Base-by-base conservation (phyloP, 1,140 invertebrate genomes). In the Drosophila murphyi region DNA sequence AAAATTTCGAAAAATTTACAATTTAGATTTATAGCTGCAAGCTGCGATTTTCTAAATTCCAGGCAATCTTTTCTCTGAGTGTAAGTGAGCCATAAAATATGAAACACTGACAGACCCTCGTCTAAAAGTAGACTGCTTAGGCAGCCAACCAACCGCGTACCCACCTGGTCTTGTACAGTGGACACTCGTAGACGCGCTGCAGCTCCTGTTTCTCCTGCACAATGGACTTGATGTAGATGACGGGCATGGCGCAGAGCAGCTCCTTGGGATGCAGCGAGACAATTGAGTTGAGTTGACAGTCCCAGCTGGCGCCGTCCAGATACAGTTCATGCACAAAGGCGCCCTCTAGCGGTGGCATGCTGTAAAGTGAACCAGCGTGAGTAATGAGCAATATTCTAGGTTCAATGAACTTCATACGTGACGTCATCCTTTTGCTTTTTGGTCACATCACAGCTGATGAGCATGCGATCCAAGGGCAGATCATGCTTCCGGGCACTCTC, bases 241-340 rank as follows among this genome's bases (percentile, higher is more conserved):
- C 97, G 3, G 98, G 98, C 96, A 99, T 96, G 57, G 96, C 91
- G 8, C 97, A 97, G 81, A 97, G 97, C 52, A 99, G 94, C 91
- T 99, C 98, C 93, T 99, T 99, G 59, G 97, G 94, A 77, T 95
- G 94, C 2, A 98, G 96, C 62, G 98, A 96, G 7, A 95, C 94
- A 68, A 99, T 96, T 68, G 95, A 95, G 57, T 97, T 96, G 1
- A 94, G 93, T 68, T 94, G 94, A 0, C 93, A 95, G 90, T 99
- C 97, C 98, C 98, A 99, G 78, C 97, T 95, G 29, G 97, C 97
- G n/a, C 98, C 98, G 93, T 99, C 98, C 96, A 99, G 96, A 93
- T 95, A 98, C 51, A 99, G 93, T 10, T 97, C 97, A 92, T 97
- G 96, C 37, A 99, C 95, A 92, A 97, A 98, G 3, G 97, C 97